Conservation (phyloP, 2,797 vertebrate genomes). For the Astyanax mexicanus region DNA sequence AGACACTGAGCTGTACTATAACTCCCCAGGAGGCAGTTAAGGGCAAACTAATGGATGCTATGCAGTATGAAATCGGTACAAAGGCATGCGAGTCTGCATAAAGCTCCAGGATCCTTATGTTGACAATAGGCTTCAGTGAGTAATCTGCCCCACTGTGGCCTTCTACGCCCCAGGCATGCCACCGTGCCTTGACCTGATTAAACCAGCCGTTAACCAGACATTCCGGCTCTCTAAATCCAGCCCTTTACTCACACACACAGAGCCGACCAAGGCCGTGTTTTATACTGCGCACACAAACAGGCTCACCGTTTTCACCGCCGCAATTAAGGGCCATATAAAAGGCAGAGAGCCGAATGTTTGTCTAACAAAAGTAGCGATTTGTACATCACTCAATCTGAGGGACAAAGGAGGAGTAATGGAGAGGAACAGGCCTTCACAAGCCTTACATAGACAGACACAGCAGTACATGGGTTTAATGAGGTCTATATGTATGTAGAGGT, state of each 20-base stretch:
- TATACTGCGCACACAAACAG: slow-evolving; percentile 16
- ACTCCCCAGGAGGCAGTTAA: slow-evolving; percentile 10
- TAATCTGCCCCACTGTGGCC: slow-evolving; percentile 56
- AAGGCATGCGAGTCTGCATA: slow-evolving; percentile 29
- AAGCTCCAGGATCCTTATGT: slow-evolving; percentile 24
- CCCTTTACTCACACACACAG: slow-evolving; percentile 57
- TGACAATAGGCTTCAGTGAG: slow-evolving; percentile 42
- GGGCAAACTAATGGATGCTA: slow-evolving; percentile 7
- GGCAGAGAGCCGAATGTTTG: background rate
- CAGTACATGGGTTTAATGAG: background rate
- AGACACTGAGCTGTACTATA: background rate
- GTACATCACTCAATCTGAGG: background rate
- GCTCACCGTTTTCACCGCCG: slow-evolving; percentile 8
- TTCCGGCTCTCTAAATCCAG: slow-evolving; percentile 61
- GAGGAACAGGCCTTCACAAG: slow-evolving; percentile 8
- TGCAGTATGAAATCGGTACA: slow-evolving; percentile 31
- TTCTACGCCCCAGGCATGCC: slow-evolving; percentile 67
- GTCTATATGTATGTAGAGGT: background rate
- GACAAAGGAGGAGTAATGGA: background rate
- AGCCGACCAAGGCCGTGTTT: slow-evolving; percentile 38
- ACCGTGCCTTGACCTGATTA: slow-evolving; percentile 70
- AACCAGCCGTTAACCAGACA: slow-evolving; percentile 59
- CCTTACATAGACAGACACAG: background rate
- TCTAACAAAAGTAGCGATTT: background rate
- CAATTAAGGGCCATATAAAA: slow-evolving; percentile 31